Evolutionary conservation across 2,113 vertebrate species (phyloP), one percentile per base, ranked within the genome.

Genomic region (Nycticebus coucang): DNA sequence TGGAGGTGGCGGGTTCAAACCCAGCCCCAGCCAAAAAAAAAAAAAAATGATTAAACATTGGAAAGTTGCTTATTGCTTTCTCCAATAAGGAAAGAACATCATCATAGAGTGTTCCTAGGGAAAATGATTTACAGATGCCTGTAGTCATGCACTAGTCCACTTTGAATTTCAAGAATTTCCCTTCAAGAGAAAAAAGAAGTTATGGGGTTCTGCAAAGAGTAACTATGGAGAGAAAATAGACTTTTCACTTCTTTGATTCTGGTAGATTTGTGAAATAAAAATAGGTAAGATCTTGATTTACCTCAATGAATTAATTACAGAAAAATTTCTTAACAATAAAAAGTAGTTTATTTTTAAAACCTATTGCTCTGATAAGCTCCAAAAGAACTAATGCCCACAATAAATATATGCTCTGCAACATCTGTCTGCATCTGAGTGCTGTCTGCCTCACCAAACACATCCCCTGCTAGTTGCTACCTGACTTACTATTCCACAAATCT

Each of bases 201-300:
- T 75, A 88, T 57, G 57, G 8, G 35, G 45, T 11, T 7, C 19
- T 66, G 0, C 15, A 71, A 50, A 94, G 30, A 64, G 24, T 60
- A 53, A 13, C 50, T 41, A 81, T 71, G 66, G 33, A 62, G 17
- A 92, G 41, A 87, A 89, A 89, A 92, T 12, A 80, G 4, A 74
- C 10, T 15, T 79, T 91, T 82, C 13, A 75, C 10, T 78, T 79
- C n/a, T 83, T 45, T 93, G 55, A 59, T 19, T 87, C 24, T 12
- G 33, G 19, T 85, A 96, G 6, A 75, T 53, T 93, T 26, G 12
- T 91, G 18, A 94, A 81, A 69, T 91, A 95, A 91, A 5, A 22
- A 30, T 74, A 89, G 37, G 7, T 71, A 87, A 69, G 66, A 62
- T 87, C 4, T 62, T 68, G 11, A 22, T 75, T 85, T 45, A 19